Conservation (phyloP, 2,113 vertebrate genomes). For the Protomyctophum bolini region DNA sequence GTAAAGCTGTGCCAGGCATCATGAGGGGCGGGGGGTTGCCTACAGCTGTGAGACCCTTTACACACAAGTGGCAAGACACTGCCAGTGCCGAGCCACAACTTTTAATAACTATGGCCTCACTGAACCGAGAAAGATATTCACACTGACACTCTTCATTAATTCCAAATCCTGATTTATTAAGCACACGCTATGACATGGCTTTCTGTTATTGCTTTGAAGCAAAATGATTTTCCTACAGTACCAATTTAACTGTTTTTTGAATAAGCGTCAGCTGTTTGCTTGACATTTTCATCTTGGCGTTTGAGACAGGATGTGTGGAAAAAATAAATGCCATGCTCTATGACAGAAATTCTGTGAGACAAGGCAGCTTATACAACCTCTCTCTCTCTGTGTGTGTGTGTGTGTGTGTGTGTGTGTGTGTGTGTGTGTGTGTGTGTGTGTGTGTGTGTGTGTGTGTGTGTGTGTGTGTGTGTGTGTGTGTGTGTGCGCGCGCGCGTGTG, state of each 20-base stretch:
- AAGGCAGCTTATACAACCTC: constrained; percentile 2
- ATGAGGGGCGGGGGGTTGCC: not conserved
- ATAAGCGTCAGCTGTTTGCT: constrained; percentile 50
- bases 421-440: not conserved
- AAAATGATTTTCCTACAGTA: constrained; percentile 23
- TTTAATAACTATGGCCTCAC: not conserved
- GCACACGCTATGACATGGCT: not conserved
- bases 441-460: constrained; percentile 10
- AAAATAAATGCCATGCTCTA: constrained; percentile 35
- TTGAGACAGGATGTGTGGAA: constrained; percentile 1
- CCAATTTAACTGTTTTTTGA: constrained; percentile 14
- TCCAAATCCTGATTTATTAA: constrained; percentile 23
- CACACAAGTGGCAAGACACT: not conserved
- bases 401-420: not conserved
- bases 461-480: not conserved
- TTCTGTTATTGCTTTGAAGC: constrained; percentile 21
- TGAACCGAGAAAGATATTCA: constrained; percentile 23
- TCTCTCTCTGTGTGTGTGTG: not conserved
- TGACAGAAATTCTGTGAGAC: constrained; percentile 25
- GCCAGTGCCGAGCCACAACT: not conserved
- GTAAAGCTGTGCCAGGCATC: not conserved
- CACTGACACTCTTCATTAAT: not conserved
- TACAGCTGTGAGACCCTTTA: not conserved
- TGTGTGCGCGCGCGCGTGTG: too few species aligned
- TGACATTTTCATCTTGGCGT: constrained; percentile 42